Conservation (phyloP, 53 echinoderm and acorn worm species). For the Henricia sp. region DNA sequence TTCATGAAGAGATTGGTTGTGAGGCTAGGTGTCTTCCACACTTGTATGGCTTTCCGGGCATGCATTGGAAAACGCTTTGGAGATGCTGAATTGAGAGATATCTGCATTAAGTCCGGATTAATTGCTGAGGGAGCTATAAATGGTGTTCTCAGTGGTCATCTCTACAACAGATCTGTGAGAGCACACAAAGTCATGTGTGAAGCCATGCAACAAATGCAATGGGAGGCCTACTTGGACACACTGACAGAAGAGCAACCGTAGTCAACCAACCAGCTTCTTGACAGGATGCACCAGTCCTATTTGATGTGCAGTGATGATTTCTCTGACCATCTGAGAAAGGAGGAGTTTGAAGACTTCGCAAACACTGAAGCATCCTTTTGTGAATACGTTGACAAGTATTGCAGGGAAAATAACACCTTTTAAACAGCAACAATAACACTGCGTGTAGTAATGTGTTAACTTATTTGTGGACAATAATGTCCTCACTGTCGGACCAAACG, state of each 20-base stretch:
- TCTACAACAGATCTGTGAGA: constrained; percentile 68
- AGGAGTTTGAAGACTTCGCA: constrained; percentile 4
- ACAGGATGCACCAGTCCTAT: constrained; percentile 2
- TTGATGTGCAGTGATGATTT: neutral
- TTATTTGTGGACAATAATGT: too few species aligned
- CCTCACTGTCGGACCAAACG: too few species aligned
- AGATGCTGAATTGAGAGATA: constrained; percentile 72
- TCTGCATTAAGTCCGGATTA: constrained; percentile 58
- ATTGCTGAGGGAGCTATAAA: constrained; percentile 53
- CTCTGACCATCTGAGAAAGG: neutral
- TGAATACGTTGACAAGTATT: neutral
- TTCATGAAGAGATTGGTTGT: constrained; percentile 51
- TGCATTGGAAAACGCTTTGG: constrained; percentile 69
- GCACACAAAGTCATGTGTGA: constrained; percentile 73
- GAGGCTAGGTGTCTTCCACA: constrained; percentile 67
- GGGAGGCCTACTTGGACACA: neutral
- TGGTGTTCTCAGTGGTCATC: constrained; percentile 58
- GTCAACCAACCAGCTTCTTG: neutral
- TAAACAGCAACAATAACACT: too few species aligned
- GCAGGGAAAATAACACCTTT: constrained; percentile 35
- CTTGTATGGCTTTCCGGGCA: constrained; percentile 39
- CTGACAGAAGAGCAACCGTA: constrained; percentile 1
- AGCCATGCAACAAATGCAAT: constrained; percentile 51
- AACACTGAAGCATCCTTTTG: neutral
- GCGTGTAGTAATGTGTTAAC: too few species aligned